These are phyloP conservation scores for Morpho helenor DNA, from an alignment of 2,888 invertebrate genomes.

Conservation along the genomic window DNA sequence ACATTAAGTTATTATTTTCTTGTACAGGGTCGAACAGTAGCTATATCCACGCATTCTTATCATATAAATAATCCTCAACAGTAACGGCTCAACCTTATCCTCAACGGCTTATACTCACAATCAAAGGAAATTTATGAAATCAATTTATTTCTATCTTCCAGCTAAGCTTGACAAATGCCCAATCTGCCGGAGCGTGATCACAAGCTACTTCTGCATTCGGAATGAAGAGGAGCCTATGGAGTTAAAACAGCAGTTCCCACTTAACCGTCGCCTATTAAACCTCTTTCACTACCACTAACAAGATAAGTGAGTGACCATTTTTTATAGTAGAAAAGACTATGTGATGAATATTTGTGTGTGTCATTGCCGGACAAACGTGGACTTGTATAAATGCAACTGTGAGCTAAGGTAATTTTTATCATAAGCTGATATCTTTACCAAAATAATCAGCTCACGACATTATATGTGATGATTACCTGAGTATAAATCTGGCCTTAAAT, in stretches of 20 bases:
- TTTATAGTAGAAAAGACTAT: background rate
- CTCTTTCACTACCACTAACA: constrained; percentile 82
- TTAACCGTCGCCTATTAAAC: constrained; percentile 86
- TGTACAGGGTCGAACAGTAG: no score
- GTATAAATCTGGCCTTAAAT: no score
- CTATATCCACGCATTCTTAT: no score
- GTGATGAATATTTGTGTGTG: background rate
- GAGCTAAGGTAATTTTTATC: background rate
- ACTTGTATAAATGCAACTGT: background rate
- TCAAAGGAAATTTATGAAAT: no score
- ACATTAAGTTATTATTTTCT: no score
- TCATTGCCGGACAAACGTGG: background rate
- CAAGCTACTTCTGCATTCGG: constrained; percentile 90
- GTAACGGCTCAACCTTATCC: no score
- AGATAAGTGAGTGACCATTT: background rate
- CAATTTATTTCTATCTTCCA: constrained; percentile 39
- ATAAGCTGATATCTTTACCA: background rate
- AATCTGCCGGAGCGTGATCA: constrained; percentile 90
- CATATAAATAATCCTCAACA: no score
- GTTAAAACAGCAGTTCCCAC: constrained; percentile 75
- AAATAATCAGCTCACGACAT: no score
- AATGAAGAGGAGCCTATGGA: constrained; percentile 84
- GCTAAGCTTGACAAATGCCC: constrained; percentile 91
- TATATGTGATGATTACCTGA: no score
- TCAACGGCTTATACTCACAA: no score